A percentile compares a stretch with the other conserved stretches of the same genome.
phyloP scores from a whole-genome alignment of 1,140 invertebrate genomes.

The Melanaphis sacchari region DNA sequence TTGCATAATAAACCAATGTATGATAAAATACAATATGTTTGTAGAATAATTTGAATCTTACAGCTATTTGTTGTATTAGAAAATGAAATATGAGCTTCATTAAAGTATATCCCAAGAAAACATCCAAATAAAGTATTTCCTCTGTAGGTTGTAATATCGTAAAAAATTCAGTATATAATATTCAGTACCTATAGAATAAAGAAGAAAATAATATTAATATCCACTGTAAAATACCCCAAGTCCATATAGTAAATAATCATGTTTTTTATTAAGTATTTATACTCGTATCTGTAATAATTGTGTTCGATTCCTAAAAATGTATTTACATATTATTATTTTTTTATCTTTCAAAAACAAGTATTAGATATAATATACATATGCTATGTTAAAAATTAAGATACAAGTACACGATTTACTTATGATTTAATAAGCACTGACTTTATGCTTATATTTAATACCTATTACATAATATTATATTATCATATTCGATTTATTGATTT shows the following conservation, averaged over 20 bases:
- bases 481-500: neutral
- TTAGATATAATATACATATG: neutral
- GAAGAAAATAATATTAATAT: too few species aligned
- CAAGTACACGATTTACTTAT: too few species aligned
- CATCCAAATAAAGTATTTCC: too few species aligned
- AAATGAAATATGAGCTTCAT: neutral
- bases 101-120: neutral
- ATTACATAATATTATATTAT: neutral
- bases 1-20: neutral
- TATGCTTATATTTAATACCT: neutral
- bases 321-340: neutral
- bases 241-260: too few species aligned
- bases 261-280: too few species aligned
- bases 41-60: neutral
- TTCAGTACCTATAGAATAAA: too few species aligned
- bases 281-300: neutral
- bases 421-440: neutral
- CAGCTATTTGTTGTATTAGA: neutral
- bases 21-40: too few species aligned
- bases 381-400: too few species aligned
- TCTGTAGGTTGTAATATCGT: too few species aligned
- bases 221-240: too few species aligned
- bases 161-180: too few species aligned
- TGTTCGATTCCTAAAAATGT: neutral
- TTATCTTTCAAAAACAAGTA: neutral